Conservation (phyloP, 2,797 vertebrate species). For the Paedocypris micromegethes region DNA sequence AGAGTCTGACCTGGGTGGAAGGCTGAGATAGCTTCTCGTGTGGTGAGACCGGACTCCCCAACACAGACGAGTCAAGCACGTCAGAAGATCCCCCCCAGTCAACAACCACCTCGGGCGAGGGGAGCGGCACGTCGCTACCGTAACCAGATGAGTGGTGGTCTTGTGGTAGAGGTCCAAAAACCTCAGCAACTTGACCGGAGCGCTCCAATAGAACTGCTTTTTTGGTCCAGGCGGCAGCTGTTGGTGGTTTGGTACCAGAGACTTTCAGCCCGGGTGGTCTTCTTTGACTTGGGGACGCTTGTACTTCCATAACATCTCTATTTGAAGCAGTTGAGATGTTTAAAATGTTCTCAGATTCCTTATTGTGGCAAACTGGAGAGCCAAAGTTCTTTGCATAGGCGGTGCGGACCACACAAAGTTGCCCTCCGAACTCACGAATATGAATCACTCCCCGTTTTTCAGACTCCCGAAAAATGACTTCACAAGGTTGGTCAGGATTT, state of each 20-base stretch:
- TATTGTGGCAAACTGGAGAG: slow-evolving; percentile 62
- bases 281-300: slow-evolving; percentile 43
- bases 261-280: not conserved
- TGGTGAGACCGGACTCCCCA: slow-evolving; percentile 64
- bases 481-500: not conserved
- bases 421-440: slow-evolving; percentile 71
- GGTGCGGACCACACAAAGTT: slow-evolving; percentile 71
- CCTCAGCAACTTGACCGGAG: slow-evolving; percentile 34
- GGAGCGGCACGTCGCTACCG: slow-evolving; percentile 68
- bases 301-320: slow-evolving; percentile 58
- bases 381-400: slow-evolving; percentile 71
- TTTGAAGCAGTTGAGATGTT: slow-evolving; percentile 40
- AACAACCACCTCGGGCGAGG: slow-evolving; percentile 66
- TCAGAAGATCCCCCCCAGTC: slow-evolving; percentile 74
- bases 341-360: slow-evolving; percentile 51
- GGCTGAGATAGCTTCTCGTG: slow-evolving; percentile 49
- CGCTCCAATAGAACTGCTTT: slow-evolving; percentile 42
- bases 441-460: slow-evolving; percentile 68
- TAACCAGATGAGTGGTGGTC: slow-evolving; percentile 62
- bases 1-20: slow-evolving; percentile 65
- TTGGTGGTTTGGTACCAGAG: slow-evolving; percentile 5
- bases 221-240: slow-evolving; percentile 12
- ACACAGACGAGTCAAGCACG: slow-evolving; percentile 63
- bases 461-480: slow-evolving; percentile 12
- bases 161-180: slow-evolving; percentile 30